Conservation (phyloP, 1,140 invertebrate genomes). For the Brachionus sp. region DNA sequence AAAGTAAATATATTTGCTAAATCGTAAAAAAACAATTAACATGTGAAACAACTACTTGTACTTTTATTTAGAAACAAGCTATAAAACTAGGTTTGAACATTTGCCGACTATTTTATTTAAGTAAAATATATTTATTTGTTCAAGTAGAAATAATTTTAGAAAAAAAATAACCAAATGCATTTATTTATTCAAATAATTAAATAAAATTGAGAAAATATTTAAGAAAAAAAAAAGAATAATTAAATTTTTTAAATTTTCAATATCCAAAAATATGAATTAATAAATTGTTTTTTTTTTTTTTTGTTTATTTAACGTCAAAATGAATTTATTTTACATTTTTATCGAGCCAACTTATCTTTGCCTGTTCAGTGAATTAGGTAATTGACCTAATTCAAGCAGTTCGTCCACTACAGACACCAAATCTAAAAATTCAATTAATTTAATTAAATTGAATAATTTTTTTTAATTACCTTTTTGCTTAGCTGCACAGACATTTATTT, state of each 20-base stretch:
- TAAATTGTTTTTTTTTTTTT: background rate
- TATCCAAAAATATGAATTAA: background rate
- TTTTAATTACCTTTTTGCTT: slow-evolving; percentile 36
- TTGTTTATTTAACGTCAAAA: background rate
- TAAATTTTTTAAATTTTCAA: background rate
- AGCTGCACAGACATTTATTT: background rate
- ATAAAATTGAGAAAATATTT: background rate
- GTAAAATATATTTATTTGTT: no score
- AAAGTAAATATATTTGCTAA: no score
- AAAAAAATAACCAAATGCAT: background rate
- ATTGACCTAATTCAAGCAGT: background rate
- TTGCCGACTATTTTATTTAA: no score
- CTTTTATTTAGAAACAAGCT: no score
- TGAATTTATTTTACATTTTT: background rate
- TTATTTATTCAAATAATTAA: background rate
- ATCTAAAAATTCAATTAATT: background rate
- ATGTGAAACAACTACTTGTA: no score
- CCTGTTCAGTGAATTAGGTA: background rate
- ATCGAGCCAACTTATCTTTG: background rate
- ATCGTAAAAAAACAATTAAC: no score
- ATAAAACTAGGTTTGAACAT: no score
- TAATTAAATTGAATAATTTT: background rate
- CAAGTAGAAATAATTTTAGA: no score
- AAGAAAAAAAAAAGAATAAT: background rate
- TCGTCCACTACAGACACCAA: background rate